Evolutionary conservation across 2,888 invertebrate species (phyloP), one percentile per base, ranked within the genome.

Genomic region (Lycaena phlaeas): DNA sequence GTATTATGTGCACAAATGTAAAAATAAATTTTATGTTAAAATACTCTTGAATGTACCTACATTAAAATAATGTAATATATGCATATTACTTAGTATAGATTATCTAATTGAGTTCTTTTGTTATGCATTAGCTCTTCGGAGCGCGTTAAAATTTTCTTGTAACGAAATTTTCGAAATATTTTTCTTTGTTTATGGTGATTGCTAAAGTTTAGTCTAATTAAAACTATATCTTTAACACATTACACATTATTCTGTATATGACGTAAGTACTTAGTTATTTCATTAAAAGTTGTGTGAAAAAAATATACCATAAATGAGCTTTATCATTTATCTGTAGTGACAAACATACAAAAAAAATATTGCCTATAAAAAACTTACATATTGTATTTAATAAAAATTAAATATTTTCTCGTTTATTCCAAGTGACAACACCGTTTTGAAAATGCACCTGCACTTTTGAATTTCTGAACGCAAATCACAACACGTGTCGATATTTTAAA

Each of bases 351-450:
- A 22, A 22, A 22, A 22, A 22, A 22, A 22, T 22, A n/a, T n/a
- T n/a, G n/a, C n/a, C n/a, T n/a, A n/a, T n/a, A n/a, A n/a, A n/a
- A n/a, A 22, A 22, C 22, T 4, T 14, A 14, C 12, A 14, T 14
- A 4, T 27, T 14, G 15, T 14, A 12, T 4, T 28, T 22, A 22
- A 14, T 39, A 22, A 22, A 22, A 15, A 25, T n/a, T 11, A 3
- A 18, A 14, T 10, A 36, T 7, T 26, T 10, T 40, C 38, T 38
- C 40, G 38, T 40, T 27, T 25, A 26, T 36, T 18, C 22, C 14
- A 46, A 41, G 36, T 44, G 44, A 38, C 48, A 46, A 48, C 50
- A 50, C 44, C 27, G 36, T 39, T 39, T 9, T 30, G n/a, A n/a
- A n/a, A n/a, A 22, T 22, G n/a, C 22, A 22, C 22, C 22, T 7